Evolutionary conservation across 1,140 invertebrate genomes (phyloP).

Genomic region (Scaptodrosophila lebanonensis): DNA sequence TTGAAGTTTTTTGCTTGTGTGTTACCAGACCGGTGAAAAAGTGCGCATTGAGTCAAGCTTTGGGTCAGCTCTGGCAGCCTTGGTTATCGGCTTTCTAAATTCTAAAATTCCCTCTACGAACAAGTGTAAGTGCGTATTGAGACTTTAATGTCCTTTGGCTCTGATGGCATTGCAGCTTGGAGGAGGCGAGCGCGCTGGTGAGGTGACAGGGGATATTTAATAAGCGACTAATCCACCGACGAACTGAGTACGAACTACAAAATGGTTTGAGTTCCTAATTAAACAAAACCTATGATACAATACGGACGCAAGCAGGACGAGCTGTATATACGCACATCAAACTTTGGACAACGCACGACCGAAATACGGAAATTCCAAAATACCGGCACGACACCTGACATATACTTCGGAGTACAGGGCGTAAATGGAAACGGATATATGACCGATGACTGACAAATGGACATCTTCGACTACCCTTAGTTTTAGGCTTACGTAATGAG

Average conservation of each 20-base stretch:
- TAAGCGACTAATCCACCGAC: slow-evolving; percentile 26
- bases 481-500: slow-evolving; percentile 44
- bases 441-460: slow-evolving; percentile 1
- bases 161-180: too few relatives aligned
- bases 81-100: too few relatives aligned
- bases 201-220: slow-evolving; percentile 2
- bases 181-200: too few relatives aligned
- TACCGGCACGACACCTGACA: slow-evolving; percentile 20
- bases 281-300: slow-evolving; percentile 50
- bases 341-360: slow-evolving; percentile 26
- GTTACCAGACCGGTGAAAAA: too few relatives aligned
- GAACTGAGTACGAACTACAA: slow-evolving; percentile 47
- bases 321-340: slow-evolving; percentile 66
- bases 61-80: too few relatives aligned
- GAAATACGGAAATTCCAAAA: too few relatives aligned
- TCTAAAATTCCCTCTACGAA: too few relatives aligned
- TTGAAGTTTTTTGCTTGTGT: too few relatives aligned
- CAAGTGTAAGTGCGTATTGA: too few relatives aligned
- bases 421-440: background rate
- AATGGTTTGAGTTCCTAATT: slow-evolving; percentile 72
- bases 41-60: too few relatives aligned
- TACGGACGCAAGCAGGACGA: slow-evolving; percentile 18
- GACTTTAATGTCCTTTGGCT: too few relatives aligned
- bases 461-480: slow-evolving; percentile 29
- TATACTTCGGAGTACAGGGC: background rate